phyloP scores from a whole-genome alignment of 2,888 invertebrate genomes.

The Volucella inflata region DNA sequence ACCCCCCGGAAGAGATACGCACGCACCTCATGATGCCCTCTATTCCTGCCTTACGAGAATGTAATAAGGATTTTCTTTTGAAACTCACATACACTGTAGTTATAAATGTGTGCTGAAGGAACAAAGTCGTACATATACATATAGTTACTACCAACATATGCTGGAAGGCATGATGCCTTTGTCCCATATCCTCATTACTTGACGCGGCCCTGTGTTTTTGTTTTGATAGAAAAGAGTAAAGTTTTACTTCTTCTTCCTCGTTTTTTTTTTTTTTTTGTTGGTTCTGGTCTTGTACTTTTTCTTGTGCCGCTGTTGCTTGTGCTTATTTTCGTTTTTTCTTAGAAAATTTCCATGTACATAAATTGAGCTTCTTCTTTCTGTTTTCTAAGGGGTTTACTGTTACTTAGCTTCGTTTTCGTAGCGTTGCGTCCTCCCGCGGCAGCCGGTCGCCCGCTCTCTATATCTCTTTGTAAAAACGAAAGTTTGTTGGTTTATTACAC shows the following conservation, averaged over 20 bases:
- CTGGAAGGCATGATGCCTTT: constrained; percentile 68
- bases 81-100: constrained; percentile 16
- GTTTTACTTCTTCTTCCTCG: constrained; percentile 52
- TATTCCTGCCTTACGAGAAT: constrained; percentile 42
- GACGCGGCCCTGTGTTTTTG: constrained; percentile 63
- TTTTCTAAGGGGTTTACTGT: constrained; percentile 66
- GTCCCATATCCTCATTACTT: constrained; percentile 72
- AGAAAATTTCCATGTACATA: constrained; percentile 56
- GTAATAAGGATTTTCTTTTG: constrained; percentile 62
- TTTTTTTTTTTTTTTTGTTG: constrained; percentile 3
- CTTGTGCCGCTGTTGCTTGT: constrained; percentile 40
- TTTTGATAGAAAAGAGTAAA: constrained; percentile 73
- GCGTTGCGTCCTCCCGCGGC: constrained; percentile 4
- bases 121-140: background rate
- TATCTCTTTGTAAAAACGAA: constrained; percentile 68
- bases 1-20: constrained; percentile 45
- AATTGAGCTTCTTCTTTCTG: constrained; percentile 69
- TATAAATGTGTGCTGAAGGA: no score
- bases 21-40: constrained; percentile 11
- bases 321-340: constrained; percentile 31
- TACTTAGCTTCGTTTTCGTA: constrained; percentile 46
- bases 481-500: constrained; percentile 73
- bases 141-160: constrained; percentile 60
- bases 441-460: constrained; percentile 21
- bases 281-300: constrained; percentile 35